Base-by-base conservation (phyloP, 1,140 invertebrate genomes). In the Leptinotarsa undecemlineata region DNA sequence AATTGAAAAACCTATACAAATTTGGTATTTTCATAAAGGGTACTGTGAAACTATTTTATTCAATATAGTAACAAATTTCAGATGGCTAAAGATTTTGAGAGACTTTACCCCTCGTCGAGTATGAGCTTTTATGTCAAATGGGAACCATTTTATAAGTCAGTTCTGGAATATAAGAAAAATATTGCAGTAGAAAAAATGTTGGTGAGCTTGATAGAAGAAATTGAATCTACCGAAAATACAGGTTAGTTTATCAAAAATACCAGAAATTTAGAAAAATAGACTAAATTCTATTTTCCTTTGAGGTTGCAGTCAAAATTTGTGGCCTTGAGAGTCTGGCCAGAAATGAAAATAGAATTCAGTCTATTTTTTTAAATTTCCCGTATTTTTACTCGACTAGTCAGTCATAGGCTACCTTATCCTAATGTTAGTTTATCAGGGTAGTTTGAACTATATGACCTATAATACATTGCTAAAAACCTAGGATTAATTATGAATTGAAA, bases 71-170 rank as follows among this genome's bases (percentile, higher is more conserved):
- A 63, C 11, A 14, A 17, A 3, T 68, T 63, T 63, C 19, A 63
- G 62, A 63, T 63, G 21, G 62, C 19, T 20, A 63, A 63, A 63
- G 62, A 63, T 63, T 63, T 63, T 19, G 62, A 63, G 62, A 63
- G 62, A 63, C 62, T 63, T 2, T 63, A 4, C 19, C 62, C 62
- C 62, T 19, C n/a, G 62, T 19, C 62, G 62, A 63, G 19, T 63
- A 63, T 63, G 62, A 63, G 62, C 62, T 63, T 63, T 63, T 2
- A 63, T 63, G 62, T 63, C 62, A 63, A 63, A 63, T 63, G 62
- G 62, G 62, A 63, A 63, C 62, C 13, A 63, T 63, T 63, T 63
- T 63, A 3, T 63, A 63, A 63, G 62, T 19, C 62, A 63, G 19
- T 63, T 63, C 21, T 63, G 20, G 62, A 63, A 63, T 63, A 63